A percentile compares a stretch with the other conserved stretches of the same genome.
Evolutionary conservation across 2,888 invertebrate genomes (phyloP).

Genomic region (Prosapia bicincta): DNA sequence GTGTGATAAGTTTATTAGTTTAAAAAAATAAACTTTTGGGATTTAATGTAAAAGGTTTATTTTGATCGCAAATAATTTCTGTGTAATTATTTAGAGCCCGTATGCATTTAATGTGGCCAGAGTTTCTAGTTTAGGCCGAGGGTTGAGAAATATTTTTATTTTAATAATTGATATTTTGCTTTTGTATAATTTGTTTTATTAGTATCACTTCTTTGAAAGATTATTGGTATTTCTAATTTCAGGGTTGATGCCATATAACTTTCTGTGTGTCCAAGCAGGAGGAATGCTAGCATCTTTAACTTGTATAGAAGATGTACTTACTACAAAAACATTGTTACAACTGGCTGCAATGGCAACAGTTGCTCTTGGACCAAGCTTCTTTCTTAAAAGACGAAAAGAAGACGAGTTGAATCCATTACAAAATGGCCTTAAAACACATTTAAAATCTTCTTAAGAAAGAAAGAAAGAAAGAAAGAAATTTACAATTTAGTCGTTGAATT

Average conservation of each 20-base stretch:
- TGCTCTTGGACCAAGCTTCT: slow-evolving; percentile 35
- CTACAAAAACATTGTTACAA: slow-evolving; percentile 41
- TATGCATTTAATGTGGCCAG: too few relatives aligned
- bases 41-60: too few relatives aligned
- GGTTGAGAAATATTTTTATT: background rate
- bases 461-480: too few relatives aligned
- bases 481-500: too few relatives aligned
- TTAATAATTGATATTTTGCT: background rate
- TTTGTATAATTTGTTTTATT: background rate
- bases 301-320: slow-evolving; percentile 50
- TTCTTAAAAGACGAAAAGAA: slow-evolving; percentile 27
- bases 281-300: slow-evolving; percentile 50
- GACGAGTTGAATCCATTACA: background rate
- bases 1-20: too few relatives aligned
- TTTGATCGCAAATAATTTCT: too few relatives aligned
- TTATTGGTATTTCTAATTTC: too few relatives aligned
- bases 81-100: too few relatives aligned
- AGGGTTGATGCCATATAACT: slow-evolving; percentile 61
- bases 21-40: too few relatives aligned
- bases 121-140: too few relatives aligned
- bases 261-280: slow-evolving; percentile 57
- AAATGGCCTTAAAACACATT: background rate
- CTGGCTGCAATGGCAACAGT: slow-evolving; percentile 36
- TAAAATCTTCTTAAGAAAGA: too few relatives aligned
- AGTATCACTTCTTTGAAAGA: background rate